Base-by-base conservation (phyloP, 2,888 invertebrate genomes). In the Agriopis leucophaearia region DNA sequence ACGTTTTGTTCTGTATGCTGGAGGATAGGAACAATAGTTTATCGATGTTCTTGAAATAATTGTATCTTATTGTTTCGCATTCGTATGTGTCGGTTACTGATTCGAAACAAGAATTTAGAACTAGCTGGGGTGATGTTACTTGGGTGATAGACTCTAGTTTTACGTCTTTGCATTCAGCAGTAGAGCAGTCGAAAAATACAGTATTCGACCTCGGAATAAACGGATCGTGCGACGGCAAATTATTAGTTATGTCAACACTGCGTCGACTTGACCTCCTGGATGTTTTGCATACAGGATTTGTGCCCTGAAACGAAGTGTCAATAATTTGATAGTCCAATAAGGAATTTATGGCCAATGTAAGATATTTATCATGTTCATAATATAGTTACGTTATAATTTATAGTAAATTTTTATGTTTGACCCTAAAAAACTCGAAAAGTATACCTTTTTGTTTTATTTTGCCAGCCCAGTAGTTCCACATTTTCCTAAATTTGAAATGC, bases 161-260 rank as follows among this genome's bases (percentile, higher is more conserved):
- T 1, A 88, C 9, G n/a, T 78, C 65, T 47, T 78, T 66, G 68
- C 92, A 92, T 74, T 83, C 77, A n/a, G 74, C 36, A 2, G 70
- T 70, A 5, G 88, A 76, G 66, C 93, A 93, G 63, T 88, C 84
- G 70, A 86, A 91, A 62, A 91, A 82, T 18, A 81, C 52, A 12
- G 80, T 61, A 58, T 85, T 78, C 10, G 76, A 69, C 71, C 88
- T 87, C 40, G 93, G 91, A 71, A 93, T 86, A 71, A 88, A 91
- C 6, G 91, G 91, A 71, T 92, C 90, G 66, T 91, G 84, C n/a
- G 83, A 82, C 8, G 92, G 92, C 18, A 80, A 51, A n/a, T 78
- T 76, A 55, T 75, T 70, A 45, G 75, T 75, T 62, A 67, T 58
- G 50, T 57, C 62, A 52, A 69, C 65, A 62, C 57, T 58, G 47